Evolutionary conservation across 2,888 invertebrate species (phyloP).

Genomic region (Teinopalpus imperialis): DNA sequence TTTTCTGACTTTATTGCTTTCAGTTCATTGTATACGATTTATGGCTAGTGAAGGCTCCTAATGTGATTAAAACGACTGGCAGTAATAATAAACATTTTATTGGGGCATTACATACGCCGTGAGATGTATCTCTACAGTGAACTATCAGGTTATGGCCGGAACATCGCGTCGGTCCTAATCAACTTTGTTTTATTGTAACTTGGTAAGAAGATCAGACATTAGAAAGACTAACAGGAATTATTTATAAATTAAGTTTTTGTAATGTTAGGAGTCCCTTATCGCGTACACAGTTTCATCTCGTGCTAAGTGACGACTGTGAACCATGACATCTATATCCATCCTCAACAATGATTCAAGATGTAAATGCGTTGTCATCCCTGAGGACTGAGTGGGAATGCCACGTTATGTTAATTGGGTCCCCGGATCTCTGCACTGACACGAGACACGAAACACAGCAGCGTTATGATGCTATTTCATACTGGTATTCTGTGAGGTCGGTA

Average conservation of each 20-base stretch:
- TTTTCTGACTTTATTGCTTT: conserved; percentile 45
- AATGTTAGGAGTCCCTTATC: too few species aligned
- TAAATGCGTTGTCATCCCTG: too few species aligned
- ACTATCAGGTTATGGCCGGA: conserved; percentile 42
- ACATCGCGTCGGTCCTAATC: conserved; percentile 52
- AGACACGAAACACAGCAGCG: too few species aligned
- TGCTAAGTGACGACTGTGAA: too few species aligned
- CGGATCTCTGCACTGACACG: too few species aligned
- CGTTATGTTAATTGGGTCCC: too few species aligned
- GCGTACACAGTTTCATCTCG: too few species aligned
- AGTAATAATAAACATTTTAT: conserved; percentile 64
- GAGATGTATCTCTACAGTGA: conserved; percentile 39
- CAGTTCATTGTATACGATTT: conserved; percentile 40
- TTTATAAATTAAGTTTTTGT: conserved; percentile 42
- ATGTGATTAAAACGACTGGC: conserved; percentile 52
- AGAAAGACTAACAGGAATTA: conserved; percentile 52
- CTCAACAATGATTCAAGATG: too few species aligned
- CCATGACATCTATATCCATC: too few species aligned
- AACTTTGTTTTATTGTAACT: conserved; percentile 58
- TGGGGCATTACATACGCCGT: conserved; percentile 46
- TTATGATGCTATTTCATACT: too few species aligned
- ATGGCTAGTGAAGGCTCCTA: conserved; percentile 37
- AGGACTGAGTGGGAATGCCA: too few species aligned
- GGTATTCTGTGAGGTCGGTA: too few species aligned
- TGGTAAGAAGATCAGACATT: conserved; percentile 43